Percentiles rank a stretch among this genome's conserved stretches.
Conservation (phyloP, 1,140 invertebrate species). For the Microplitis mediator region DNA sequence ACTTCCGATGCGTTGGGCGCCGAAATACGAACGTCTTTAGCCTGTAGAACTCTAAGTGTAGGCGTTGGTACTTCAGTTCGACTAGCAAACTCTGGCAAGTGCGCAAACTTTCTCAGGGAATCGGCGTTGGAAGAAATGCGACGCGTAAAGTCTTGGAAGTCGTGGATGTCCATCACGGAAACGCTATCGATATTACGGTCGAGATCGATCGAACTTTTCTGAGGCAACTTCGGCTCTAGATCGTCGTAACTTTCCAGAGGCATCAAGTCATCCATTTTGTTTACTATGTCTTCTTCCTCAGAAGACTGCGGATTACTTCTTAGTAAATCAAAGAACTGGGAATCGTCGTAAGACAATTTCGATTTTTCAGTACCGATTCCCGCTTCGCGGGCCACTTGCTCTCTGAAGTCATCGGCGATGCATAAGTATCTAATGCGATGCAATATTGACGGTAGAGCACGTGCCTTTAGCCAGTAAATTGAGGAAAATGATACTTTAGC, state of each 20-base stretch:
- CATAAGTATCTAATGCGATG: constrained; percentile 80
- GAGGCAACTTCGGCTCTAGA: constrained; percentile 18
- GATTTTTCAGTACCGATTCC: constrained; percentile 47
- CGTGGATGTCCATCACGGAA: constrained; percentile 71
- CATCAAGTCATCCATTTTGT: constrained; percentile 12
- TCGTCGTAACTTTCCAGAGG: constrained; percentile 18
- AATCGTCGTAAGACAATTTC: constrained; percentile 39
- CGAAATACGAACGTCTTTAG: neutral
- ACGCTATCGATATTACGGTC: constrained; percentile 65
- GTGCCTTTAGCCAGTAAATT: constrained; percentile 88
- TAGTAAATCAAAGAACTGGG: constrained; percentile 31
- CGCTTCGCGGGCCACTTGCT: constrained; percentile 61
- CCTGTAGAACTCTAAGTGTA: constrained; percentile 8
- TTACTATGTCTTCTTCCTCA: neutral
- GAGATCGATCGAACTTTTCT: constrained; percentile 68
- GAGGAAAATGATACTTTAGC: constrained; percentile 83
- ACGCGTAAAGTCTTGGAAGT: constrained; percentile 48
- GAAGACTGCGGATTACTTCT: neutral
- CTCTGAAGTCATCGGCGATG: constrained; percentile 79
- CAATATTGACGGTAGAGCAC: constrained; percentile 85
- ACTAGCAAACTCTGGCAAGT: constrained; percentile 7
- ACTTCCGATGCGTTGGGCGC: constrained; percentile 42
- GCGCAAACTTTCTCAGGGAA: too few species aligned
- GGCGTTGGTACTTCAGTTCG: constrained; percentile 27
- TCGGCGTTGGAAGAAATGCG: too few species aligned